Conservation (phyloP, 2,888 invertebrate species). For the Leucophenga montana region DNA sequence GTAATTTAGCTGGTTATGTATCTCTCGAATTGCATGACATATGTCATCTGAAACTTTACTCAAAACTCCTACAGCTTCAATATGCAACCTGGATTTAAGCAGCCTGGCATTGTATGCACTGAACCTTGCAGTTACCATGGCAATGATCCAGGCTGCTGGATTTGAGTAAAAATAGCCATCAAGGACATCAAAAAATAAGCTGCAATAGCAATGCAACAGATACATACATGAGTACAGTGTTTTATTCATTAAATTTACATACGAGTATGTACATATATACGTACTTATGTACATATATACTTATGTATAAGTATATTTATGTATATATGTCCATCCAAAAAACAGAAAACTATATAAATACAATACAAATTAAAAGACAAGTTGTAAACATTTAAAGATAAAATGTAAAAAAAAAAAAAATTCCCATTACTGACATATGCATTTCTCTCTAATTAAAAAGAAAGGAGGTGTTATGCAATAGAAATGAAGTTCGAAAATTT, state of each 20-base stretch:
- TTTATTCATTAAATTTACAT: no score
- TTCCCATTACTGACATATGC: no score
- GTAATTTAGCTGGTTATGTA: no score
- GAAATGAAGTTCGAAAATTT: no score
- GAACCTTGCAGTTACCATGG: slow-evolving; percentile 11
- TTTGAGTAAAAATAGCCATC: slow-evolving; percentile 5
- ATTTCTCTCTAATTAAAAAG: no score
- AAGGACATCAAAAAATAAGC: not conserved
- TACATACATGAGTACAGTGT: no score
- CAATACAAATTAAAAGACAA: no score
- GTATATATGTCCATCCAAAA: slow-evolving; percentile 3
- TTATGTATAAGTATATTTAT: not conserved
- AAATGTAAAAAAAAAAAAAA: slow-evolving; percentile 6
- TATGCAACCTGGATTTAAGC: not conserved
- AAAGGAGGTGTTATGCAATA: no score
- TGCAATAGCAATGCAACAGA: slow-evolving; percentile 11
- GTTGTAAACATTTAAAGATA: no score
- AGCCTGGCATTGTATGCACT: not conserved
- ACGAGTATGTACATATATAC: not conserved
- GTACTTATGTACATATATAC: not conserved
- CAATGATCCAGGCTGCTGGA: slow-evolving; percentile 17
- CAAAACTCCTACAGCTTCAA: no score
- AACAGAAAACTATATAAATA: not conserved
- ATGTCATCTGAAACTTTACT: no score
- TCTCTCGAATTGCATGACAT: no score